A percentile compares a stretch with the other conserved stretches of the same genome.
Evolutionary conservation across 2,888 invertebrate genomes (phyloP).

Genomic region (Hyppa rectilinea): DNA sequence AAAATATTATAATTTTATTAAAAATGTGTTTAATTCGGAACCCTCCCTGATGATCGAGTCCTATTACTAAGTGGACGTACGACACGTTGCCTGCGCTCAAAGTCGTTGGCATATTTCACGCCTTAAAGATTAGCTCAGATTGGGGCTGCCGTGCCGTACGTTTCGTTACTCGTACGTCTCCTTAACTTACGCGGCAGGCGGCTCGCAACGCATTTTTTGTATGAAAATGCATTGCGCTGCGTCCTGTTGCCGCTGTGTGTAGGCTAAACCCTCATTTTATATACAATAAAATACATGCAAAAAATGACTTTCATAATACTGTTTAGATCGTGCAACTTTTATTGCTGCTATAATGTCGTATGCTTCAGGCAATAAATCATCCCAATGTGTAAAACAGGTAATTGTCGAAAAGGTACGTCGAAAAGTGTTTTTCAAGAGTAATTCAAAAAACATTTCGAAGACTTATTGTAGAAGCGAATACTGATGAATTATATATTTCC

Average conservation of each 20-base stretch:
- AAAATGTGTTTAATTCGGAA: no score
- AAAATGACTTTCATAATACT: not conserved
- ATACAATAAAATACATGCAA: not conserved
- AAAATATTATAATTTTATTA: no score
- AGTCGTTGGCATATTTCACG: no score
- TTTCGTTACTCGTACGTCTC: not conserved
- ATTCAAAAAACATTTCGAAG: not conserved
- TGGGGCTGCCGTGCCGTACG: not conserved
- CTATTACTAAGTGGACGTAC: no score
- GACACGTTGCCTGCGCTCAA: no score
- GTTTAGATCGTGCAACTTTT: not conserved
- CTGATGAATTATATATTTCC: not conserved
- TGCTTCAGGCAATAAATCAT: not conserved
- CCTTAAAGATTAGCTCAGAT: not conserved
- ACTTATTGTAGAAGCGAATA: not conserved
- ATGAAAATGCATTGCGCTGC: not conserved
- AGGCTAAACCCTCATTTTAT: not conserved
- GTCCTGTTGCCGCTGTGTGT: not conserved
- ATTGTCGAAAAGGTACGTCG: not conserved
- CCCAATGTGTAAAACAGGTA: not conserved
- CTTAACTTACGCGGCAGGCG: not conserved
- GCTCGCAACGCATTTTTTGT: not conserved
- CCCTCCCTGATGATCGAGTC: no score
- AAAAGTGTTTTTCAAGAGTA: not conserved
- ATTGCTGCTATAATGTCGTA: not conserved